A percentile compares a stretch with the other conserved stretches of the same genome.
These are phyloP conservation scores for Lordiphosa mommai DNA, from an alignment of 1,140 invertebrate species.

Conservation along the genomic window DNA sequence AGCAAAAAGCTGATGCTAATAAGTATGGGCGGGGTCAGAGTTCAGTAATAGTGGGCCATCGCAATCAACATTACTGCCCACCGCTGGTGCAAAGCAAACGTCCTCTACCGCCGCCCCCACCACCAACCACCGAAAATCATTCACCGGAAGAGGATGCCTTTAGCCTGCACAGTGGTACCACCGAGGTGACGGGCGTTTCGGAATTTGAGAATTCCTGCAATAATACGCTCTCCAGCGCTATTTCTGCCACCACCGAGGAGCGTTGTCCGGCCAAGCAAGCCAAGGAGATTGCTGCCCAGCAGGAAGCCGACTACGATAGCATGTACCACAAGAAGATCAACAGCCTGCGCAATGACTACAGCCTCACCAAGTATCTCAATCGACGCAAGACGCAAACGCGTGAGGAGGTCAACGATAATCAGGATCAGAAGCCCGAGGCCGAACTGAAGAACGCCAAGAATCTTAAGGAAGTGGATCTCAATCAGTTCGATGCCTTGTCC, in stretches of 20 bases:
- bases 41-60: not conserved
- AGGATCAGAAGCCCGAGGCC: conserved; percentile 17
- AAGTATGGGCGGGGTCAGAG: too few species aligned
- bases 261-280: conserved; percentile 11
- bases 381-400: conserved; percentile 53
- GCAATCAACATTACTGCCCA: conserved; percentile 57
- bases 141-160: conserved; percentile 56
- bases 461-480: conserved; percentile 55
- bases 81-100: conserved; percentile 50
- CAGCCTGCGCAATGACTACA: conserved; percentile 70
- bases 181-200: conserved; percentile 70
- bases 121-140: conserved; percentile 7
- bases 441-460: conserved; percentile 47
- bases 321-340: conserved; percentile 69
- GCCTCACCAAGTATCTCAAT: conserved; percentile 75
- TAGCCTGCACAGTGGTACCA: conserved; percentile 73
- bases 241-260: conserved; percentile 43
- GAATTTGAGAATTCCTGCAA: conserved; percentile 67
- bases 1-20: not conserved
- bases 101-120: conserved; percentile 58
- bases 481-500: conserved; percentile 70
- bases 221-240: conserved; percentile 61
- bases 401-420: conserved; percentile 4
- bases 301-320: conserved; percentile 53
- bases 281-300: conserved; percentile 12